Evolutionary conservation across 2,113 vertebrate genomes (phyloP), one percentile per base, ranked within the genome.

Genomic region (Acrocephalus kingi): DNA sequence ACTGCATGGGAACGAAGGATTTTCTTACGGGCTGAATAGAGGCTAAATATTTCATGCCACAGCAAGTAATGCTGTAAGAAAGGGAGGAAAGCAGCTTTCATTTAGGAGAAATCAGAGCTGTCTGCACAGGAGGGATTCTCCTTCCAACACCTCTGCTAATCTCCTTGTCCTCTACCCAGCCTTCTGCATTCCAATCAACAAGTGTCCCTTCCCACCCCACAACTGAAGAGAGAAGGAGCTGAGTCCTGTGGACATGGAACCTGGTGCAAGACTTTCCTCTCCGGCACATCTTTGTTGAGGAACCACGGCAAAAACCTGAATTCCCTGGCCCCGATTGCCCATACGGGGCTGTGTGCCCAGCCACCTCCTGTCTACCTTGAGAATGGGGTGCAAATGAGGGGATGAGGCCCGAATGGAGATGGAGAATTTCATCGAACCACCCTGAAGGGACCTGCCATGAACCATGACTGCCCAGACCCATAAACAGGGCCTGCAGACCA

Each of bases 291-390:
- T 51, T 10, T 63, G 19, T 3, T 52, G 37, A 46, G 27, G 18
- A 71, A 4, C 37, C 12, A 10, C 3, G 11, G 33, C 59, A 54
- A 82, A 39, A 21, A 64, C 22, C 25, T 1, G 0, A 84, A 79
- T 39, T 76, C 19, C 25, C 61, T 2, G 2, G 20, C 20, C 31
- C 19, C 0, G 0, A 10, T 0, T 41, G 37, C 30, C 39, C 3
- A 0, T 8, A 20, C 0, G 0, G 58, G 23, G 23, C 43, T 8
- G 0, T 4, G 25, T n/a, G 13, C 46, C 43, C 41, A 18, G 6
- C 10, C 10, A 72, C 27, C 19, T 73, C 54, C 51, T 48, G 21
- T 30, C 41, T 28, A 5, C 45, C 27, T 9, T 1, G 3, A 75
- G n/a, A 23, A 10, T 1, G 1, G 35, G 33, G 15, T 64, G 41